Percentiles rank a stretch among this genome's conserved stretches.
phyloP scores from a whole-genome alignment of 1,140 invertebrate genomes.

The Drosophila arawakana region DNA sequence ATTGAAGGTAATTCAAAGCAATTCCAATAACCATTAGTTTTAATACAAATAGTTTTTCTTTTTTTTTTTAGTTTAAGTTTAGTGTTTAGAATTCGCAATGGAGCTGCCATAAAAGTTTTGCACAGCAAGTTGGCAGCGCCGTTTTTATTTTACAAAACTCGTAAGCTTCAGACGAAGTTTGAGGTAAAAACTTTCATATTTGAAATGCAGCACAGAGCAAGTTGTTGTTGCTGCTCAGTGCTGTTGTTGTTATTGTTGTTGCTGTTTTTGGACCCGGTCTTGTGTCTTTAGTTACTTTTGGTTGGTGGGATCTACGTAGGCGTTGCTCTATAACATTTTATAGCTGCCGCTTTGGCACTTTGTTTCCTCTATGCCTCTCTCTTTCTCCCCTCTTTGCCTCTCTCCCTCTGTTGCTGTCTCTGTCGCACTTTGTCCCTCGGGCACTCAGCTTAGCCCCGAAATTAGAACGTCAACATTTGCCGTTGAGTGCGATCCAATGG shows the following conservation, averaged over 20 bases:
- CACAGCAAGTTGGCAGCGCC: slow-evolving; percentile 28
- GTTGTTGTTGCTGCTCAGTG: slow-evolving; percentile 13
- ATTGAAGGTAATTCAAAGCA: slow-evolving; percentile 8
- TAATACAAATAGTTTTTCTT: too few relatives aligned
- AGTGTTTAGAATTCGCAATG: background rate
- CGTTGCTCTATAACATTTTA: slow-evolving; percentile 46
- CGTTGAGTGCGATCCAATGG: slow-evolving; percentile 34
- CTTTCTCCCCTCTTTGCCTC: background rate
- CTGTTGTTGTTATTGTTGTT: background rate
- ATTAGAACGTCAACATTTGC: slow-evolving; percentile 57
- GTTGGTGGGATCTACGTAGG: slow-evolving; percentile 33
- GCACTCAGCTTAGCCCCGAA: slow-evolving; percentile 40
- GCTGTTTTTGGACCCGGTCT: slow-evolving; percentile 14
- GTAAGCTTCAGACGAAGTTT: slow-evolving; percentile 18
- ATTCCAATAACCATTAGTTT: slow-evolving; percentile 2
- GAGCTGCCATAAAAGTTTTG: background rate
- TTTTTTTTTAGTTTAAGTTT: background rate
- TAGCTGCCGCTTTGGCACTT: slow-evolving; percentile 34
- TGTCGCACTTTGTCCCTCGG: background rate
- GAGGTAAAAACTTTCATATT: slow-evolving; percentile 46
- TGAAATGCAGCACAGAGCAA: slow-evolving; percentile 40
- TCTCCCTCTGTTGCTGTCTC: background rate
- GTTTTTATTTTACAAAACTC: slow-evolving; percentile 1
- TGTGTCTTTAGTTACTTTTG: slow-evolving; percentile 38
- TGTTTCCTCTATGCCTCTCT: background rate